Evolutionary conservation across 2,797 vertebrate genomes (phyloP), one percentile per base, ranked within the genome.

Genomic region (Sylvia borin): DNA sequence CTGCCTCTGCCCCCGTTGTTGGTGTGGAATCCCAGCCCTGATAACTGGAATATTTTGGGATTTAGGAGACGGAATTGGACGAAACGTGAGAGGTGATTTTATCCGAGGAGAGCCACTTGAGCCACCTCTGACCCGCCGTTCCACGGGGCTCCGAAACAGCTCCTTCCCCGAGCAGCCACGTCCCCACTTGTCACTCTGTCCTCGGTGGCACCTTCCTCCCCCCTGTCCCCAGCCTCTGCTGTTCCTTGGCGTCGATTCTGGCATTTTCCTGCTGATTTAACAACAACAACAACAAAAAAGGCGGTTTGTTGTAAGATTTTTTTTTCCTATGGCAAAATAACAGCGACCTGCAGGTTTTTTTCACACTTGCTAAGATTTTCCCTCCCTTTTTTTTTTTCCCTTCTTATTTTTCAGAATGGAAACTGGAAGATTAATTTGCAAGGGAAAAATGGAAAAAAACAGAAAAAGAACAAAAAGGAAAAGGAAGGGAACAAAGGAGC

Each of bases 341-440:
- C 3, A 8, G 5, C 9, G 25, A 26, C 4, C 1, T 0, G 1
- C 3, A 11, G 1, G 36, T 36, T 36, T 51, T 73, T 79, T 55
- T 40, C 55, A 40, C 29, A 0, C 5, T 40, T 47, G 26, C 10
- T 10, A 11, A 60, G 5, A 2, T 66, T 62, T 58, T 43, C 16
- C 5, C 3, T 13, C 40, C 13, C 13, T 14, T 40, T 40, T 14
- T 43, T 31, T 25, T 12, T 34, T 26, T 16, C 9, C 8, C 3
- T 61, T 24, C 4, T 40, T 51, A 0, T 9, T 60, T 64, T n/a
- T 26, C 8, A 5, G 5, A 26, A 2, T 17, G 40, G 19, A 40
- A 54, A 15, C 7, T 3, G 24, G 15, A 12, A 72, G 0, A 10
- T 25, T 16, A 25, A 38, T 54, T 55, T 24, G 2, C 4, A 21